phyloP scores from a whole-genome alignment of 2,797 vertebrate genomes.

The Lepus oiostolus region DNA sequence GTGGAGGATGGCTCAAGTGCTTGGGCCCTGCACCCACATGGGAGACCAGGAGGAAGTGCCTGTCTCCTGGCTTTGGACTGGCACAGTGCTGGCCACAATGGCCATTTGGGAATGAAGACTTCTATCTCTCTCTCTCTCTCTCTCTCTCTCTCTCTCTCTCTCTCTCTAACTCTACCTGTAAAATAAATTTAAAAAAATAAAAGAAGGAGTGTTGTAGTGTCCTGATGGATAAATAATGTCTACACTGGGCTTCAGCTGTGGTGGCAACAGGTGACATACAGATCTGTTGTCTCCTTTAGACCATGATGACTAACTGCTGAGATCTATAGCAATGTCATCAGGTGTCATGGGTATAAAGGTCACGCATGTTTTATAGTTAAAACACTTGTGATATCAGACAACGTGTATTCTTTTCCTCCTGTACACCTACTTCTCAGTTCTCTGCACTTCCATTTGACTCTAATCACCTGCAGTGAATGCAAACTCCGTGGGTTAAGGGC shows the following conservation, averaged over 20 bases:
- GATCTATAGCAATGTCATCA: background rate
- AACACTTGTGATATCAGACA: background rate
- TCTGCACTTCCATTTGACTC: background rate
- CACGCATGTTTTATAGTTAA: background rate
- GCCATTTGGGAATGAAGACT: too few relatives aligned
- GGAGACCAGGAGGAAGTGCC: too few relatives aligned
- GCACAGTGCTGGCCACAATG: too few relatives aligned
- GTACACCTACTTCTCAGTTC: background rate
- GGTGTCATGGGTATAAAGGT: background rate
- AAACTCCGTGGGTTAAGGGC: background rate
- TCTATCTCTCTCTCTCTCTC: too few relatives aligned
- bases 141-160: too few relatives aligned
- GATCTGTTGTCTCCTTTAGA: background rate
- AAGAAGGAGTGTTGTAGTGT: background rate
- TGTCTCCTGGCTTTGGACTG: too few relatives aligned
- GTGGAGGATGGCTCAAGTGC: too few relatives aligned
- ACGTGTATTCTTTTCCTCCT: background rate
- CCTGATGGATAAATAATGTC: background rate
- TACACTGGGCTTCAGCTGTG: background rate
- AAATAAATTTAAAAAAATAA: too few relatives aligned
- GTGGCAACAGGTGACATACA: rapidly evolving
- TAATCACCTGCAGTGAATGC: background rate
- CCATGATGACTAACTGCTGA: background rate
- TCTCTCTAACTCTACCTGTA: too few relatives aligned
- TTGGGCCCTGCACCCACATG: too few relatives aligned